Percentiles rank a stretch among this genome's conserved stretches.
These are phyloP conservation scores for Eupithecia inturbata DNA, from an alignment of 2,888 invertebrate species.

Conservation along the genomic window DNA sequence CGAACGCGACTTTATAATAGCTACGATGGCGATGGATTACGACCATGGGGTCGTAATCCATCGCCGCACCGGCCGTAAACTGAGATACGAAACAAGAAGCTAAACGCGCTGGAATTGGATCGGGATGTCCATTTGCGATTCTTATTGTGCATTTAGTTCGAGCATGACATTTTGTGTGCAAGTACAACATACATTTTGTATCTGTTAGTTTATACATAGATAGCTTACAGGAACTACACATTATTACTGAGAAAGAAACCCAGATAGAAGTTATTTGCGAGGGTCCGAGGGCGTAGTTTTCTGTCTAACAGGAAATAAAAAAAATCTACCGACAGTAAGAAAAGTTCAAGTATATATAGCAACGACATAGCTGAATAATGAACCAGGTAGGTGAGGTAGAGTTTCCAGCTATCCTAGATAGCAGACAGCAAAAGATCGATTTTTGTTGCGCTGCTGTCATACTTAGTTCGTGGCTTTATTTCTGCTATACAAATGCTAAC, in stretches of 20 bases:
- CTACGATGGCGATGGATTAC: too few relatives aligned
- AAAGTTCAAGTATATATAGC: conserved; percentile 13
- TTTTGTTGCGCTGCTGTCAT: conserved; percentile 20
- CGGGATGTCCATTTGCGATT: conserved; percentile 21
- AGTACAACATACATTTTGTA: neutral
- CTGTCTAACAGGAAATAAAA: neutral
- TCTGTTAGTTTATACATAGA: neutral
- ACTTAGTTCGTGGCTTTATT: conserved; percentile 21
- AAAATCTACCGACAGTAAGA: neutral
- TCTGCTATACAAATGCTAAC: conserved; percentile 27
- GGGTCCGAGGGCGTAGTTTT: neutral
- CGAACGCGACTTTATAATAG: conserved; percentile 5
- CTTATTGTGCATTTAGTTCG: conserved; percentile 25
- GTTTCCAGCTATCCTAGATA: conserved; percentile 23
- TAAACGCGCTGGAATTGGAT: conserved; percentile 42
- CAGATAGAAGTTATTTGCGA: neutral
- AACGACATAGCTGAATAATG: conserved; percentile 23
- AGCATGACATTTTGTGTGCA: conserved; percentile 17
- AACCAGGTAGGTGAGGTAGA: conserved; percentile 18
- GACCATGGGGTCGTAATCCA: conserved; percentile 18
- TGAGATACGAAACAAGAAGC: conserved; percentile 49
- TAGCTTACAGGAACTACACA: neutral
- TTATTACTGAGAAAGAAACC: neutral
- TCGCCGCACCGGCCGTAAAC: conserved; percentile 40
- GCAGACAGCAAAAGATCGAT: conserved; percentile 26